phyloP scores from a whole-genome alignment of 2,797 vertebrate species.

The Hydrolagus colliei region DNA sequence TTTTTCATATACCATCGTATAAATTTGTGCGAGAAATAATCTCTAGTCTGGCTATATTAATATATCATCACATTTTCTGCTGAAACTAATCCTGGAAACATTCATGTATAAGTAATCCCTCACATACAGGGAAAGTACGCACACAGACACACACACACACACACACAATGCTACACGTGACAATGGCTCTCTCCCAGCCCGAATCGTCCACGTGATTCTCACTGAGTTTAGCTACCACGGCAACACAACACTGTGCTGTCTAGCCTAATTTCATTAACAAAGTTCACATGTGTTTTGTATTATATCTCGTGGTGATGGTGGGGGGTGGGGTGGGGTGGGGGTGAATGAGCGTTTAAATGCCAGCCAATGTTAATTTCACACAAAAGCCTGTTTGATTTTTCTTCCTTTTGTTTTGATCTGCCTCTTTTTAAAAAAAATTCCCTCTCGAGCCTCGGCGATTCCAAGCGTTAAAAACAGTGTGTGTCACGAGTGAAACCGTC shows the following conservation, averaged over 20 bases:
- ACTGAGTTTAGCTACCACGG: constrained; percentile 45
- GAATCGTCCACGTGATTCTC: constrained; percentile 37
- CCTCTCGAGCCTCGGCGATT: background rate
- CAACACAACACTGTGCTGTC: constrained; percentile 44
- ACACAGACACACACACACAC: constrained; percentile 39
- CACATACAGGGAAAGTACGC: constrained; percentile 39
- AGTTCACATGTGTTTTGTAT: constrained; percentile 39
- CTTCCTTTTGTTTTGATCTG: constrained; percentile 23
- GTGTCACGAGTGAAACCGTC: background rate
- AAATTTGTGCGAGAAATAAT: constrained; percentile 38
- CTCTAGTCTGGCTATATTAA: constrained; percentile 33
- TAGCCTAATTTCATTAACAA: constrained; percentile 44
- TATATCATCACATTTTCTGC: constrained; percentile 40
- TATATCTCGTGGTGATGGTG: background rate
- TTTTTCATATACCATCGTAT: constrained; percentile 3
- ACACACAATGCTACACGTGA: constrained; percentile 38
- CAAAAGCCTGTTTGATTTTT: constrained; percentile 33
- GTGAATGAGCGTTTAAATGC: constrained; percentile 41
- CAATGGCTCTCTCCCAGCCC: constrained; percentile 38
- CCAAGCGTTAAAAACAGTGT: background rate
- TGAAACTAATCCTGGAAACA: constrained; percentile 38
- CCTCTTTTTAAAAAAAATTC: background rate
- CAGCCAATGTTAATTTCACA: constrained; percentile 33
- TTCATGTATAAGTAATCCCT: constrained; percentile 43
- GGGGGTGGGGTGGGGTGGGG: background rate